Evolutionary conservation across 2,113 vertebrate genomes (phyloP).

Genomic region (Microtus richardsoni): DNA sequence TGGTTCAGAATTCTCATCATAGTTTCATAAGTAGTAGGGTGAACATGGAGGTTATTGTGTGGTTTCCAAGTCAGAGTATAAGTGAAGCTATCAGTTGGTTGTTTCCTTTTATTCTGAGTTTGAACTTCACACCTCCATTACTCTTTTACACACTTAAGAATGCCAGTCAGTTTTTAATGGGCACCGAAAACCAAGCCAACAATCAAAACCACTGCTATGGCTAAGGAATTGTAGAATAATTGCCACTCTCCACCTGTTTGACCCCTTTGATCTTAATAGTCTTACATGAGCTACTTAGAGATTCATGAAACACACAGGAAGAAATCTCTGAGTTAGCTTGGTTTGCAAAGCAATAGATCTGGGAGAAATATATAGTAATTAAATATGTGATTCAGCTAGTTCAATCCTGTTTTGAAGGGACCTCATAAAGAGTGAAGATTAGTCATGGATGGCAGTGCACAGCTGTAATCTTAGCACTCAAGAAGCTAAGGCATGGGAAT

Average conservation of each 20-base stretch:
- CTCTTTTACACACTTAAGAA: neutral
- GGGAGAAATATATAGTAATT: neutral
- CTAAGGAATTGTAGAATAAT: neutral
- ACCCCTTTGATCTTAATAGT: neutral
- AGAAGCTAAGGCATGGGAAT: neutral
- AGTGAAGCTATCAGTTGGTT: neutral
- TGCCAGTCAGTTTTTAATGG: neutral
- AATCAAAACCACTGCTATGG: neutral
- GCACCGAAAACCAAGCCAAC: neutral
- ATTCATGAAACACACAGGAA: neutral
- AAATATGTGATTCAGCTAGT: neutral
- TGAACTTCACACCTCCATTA: neutral
- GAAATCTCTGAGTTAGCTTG: neutral
- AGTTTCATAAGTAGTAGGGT: neutral
- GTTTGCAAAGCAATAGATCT: neutral
- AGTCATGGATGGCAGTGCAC: neutral
- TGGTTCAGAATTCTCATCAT: conserved; percentile 5
- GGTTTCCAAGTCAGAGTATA: conserved; percentile 9
- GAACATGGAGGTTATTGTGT: neutral
- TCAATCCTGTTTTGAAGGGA: neutral
- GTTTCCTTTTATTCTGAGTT: neutral
- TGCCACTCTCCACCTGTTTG: neutral
- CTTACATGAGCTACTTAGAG: neutral
- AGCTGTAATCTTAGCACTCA: neutral
- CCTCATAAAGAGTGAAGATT: neutral